A percentile compares a stretch with the other conserved stretches of the same genome.
Evolutionary conservation across 2,113 vertebrate species (phyloP).

Genomic region (Lipophrys pholis): DNA sequence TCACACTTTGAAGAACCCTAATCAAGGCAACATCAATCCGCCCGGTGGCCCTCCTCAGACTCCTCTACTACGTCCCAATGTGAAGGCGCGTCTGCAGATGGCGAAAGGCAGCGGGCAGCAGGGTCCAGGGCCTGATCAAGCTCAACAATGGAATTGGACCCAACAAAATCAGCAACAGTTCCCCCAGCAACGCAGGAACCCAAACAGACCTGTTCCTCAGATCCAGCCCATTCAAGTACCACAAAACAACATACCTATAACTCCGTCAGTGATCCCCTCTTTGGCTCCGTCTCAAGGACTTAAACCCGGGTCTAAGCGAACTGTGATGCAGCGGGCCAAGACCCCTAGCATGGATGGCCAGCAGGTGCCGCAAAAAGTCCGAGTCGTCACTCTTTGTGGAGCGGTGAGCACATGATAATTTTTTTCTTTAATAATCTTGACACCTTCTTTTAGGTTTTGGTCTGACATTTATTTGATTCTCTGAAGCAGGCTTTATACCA

Average conservation of each 20-base stretch:
- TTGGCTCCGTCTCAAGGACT: constrained; percentile 78
- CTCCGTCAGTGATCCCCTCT: constrained; percentile 65
- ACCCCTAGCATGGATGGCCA: constrained; percentile 82
- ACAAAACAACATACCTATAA: constrained; percentile 63
- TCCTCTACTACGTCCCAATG: constrained; percentile 55
- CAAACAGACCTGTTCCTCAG: constrained; percentile 33
- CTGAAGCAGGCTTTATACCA: constrained; percentile 37
- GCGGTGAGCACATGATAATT: constrained; percentile 87
- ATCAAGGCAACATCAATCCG: constrained; percentile 52
- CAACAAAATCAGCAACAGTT: constrained; percentile 63
- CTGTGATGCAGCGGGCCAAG: constrained; percentile 94
- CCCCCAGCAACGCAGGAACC: constrained; percentile 71
- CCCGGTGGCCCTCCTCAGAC: constrained; percentile 58
- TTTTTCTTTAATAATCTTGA: constrained; percentile 15
- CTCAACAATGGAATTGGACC: constrained; percentile 69
- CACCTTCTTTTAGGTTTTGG: constrained; percentile 35
- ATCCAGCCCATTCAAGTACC: constrained; percentile 57
- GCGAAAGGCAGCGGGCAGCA: constrained; percentile 49
- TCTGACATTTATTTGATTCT: constrained; percentile 62
- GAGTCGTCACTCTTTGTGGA: constrained; percentile 92
- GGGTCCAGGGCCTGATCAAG: constrained; percentile 36
- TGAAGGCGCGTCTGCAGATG: constrained; percentile 78
- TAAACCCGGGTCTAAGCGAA: constrained; percentile 90
- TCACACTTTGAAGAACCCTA: constrained; percentile 45
- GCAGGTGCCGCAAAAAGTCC: constrained; percentile 90